Percentiles rank a stretch among this genome's conserved stretches.
Evolutionary conservation across 2,888 invertebrate genomes (phyloP).

Genomic region (Quadriops clusia): DNA sequence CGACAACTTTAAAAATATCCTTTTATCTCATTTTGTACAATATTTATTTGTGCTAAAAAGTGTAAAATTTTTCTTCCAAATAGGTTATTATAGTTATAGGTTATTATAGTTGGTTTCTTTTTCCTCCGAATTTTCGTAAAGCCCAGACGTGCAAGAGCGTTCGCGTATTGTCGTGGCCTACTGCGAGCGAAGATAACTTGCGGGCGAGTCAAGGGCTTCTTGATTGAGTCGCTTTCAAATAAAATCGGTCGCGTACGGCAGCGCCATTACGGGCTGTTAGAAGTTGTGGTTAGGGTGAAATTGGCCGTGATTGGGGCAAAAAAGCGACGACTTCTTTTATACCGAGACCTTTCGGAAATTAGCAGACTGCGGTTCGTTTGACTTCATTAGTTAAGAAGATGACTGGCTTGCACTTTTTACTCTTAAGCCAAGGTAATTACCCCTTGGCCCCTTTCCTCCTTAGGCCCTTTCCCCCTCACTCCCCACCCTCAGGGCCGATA

Average conservation of each 20-base stretch:
- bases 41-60: constrained; percentile 4
- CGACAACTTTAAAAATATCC: no score
- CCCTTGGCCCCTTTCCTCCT: no score
- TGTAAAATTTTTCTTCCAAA: not conserved
- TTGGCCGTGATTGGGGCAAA: constrained; percentile 21
- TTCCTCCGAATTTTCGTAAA: not conserved
- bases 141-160: not conserved
- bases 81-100: not conserved
- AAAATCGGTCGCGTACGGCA: constrained; percentile 36
- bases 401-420: no score
- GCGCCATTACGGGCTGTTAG: constrained; percentile 36
- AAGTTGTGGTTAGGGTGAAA: constrained; percentile 18
- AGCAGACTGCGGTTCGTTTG: no score
- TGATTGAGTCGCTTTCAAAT: constrained; percentile 37
- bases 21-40: no score
- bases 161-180: constrained; percentile 14
- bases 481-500: no score
- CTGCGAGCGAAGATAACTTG: constrained; percentile 28
- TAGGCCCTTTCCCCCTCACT: no score
- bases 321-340: constrained; percentile 17
- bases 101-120: constrained; percentile 1
- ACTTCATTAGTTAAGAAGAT: no score
- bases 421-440: no score
- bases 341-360: no score
- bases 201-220: constrained; percentile 36